Evolutionary conservation across 2,797 vertebrate species (phyloP).

Genomic region (Xenentodon cancila): DNA sequence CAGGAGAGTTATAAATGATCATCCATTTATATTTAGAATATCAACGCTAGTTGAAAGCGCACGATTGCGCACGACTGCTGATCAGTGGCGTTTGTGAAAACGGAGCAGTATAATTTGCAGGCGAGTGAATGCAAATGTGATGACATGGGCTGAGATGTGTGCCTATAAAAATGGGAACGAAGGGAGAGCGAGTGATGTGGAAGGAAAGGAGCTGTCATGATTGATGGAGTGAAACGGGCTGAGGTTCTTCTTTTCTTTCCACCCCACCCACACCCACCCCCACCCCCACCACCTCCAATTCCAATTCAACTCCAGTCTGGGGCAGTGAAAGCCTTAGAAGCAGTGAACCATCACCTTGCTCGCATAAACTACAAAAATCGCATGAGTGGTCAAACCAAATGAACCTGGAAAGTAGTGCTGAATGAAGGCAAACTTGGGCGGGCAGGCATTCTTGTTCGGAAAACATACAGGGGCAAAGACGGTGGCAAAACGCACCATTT

Average conservation of each 20-base stretch:
- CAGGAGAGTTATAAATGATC: constrained; percentile 74
- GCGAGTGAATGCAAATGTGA: constrained; percentile 77
- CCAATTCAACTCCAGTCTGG: constrained; percentile 70
- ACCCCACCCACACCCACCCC: neutral
- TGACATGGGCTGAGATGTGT: constrained; percentile 73
- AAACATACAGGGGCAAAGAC: constrained; percentile 30
- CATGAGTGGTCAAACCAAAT: constrained; percentile 76
- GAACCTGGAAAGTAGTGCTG: constrained; percentile 61
- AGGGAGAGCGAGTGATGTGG: constrained; percentile 65
- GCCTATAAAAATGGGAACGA: constrained; percentile 66
- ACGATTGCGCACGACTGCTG: constrained; percentile 70
- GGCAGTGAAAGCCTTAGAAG: constrained; percentile 65
- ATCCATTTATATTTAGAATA: constrained; percentile 72
- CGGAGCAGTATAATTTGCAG: constrained; percentile 70
- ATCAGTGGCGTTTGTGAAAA: constrained; percentile 74
- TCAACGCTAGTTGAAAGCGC: constrained; percentile 73
- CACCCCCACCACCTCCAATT: constrained; percentile 9
- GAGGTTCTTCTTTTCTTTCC: constrained; percentile 66
- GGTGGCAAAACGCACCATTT: constrained; percentile 37
- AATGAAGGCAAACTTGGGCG: constrained; percentile 57
- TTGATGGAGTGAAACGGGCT: constrained; percentile 77
- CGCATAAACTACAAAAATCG: constrained; percentile 51
- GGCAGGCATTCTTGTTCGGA: constrained; percentile 41
- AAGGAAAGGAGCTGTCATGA: constrained; percentile 77
- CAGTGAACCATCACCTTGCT: constrained; percentile 61